A percentile compares a stretch with the other conserved stretches of the same genome.
These are phyloP conservation scores for Euphydryas editha DNA, from an alignment of 2,888 invertebrate species.

Conservation along the genomic window DNA sequence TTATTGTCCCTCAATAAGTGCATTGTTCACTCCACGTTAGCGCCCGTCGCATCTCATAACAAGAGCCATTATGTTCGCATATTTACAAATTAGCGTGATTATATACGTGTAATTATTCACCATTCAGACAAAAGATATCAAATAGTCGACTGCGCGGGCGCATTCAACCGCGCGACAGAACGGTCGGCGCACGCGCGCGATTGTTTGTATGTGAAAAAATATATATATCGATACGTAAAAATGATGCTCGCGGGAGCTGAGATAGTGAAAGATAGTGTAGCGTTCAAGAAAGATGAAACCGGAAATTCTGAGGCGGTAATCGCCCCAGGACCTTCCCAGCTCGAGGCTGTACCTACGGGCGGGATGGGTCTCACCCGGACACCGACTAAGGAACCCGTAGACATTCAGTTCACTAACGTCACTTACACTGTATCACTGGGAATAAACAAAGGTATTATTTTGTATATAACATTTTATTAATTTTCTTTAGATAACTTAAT, in stretches of 20 bases:
- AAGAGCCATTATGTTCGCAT: slow-evolving; percentile 25
- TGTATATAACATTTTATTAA: not conserved
- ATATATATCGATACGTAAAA: slow-evolving; percentile 43
- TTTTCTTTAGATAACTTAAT: not conserved
- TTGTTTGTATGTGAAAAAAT: slow-evolving; percentile 38
- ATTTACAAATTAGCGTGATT: slow-evolving; percentile 42
- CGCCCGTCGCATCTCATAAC: slow-evolving; percentile 19
- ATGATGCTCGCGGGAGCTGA: slow-evolving; percentile 80
- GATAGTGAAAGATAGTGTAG: slow-evolving; percentile 69
- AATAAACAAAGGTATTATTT: slow-evolving; percentile 86
- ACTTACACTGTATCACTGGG: slow-evolving; percentile 89
- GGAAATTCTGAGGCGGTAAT: slow-evolving; percentile 32
- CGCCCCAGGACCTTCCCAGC: slow-evolving; percentile 35
- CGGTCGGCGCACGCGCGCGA: slow-evolving; percentile 59
- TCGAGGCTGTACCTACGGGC: slow-evolving; percentile 7
- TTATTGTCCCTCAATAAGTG: slow-evolving; percentile 27
- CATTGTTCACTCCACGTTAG: slow-evolving; percentile 25
- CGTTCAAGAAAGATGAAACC: slow-evolving; percentile 49
- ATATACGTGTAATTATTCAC: slow-evolving; percentile 40
- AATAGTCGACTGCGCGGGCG: slow-evolving; percentile 56
- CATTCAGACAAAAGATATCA: slow-evolving; percentile 45
- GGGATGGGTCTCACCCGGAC: slow-evolving; percentile 53
- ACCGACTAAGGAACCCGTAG: slow-evolving; percentile 81
- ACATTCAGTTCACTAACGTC: slow-evolving; percentile 89
- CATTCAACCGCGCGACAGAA: slow-evolving; percentile 61